Evolutionary conservation across 2,113 vertebrate species (phyloP).

Genomic region (Gobio gobio): DNA sequence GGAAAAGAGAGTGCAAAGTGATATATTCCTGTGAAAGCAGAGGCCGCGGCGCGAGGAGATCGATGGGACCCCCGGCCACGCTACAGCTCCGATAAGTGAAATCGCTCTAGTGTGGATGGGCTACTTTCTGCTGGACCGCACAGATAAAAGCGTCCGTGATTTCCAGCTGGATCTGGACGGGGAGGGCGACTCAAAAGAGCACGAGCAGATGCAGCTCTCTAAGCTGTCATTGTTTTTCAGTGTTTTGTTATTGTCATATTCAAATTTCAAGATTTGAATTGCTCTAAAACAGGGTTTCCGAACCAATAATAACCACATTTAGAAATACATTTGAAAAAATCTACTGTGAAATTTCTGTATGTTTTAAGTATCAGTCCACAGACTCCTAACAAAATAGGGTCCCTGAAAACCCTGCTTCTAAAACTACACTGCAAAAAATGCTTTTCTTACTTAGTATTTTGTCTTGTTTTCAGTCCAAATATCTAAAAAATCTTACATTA

Average conservation of each 20-base stretch:
- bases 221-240: background rate
- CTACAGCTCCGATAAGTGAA: constrained; percentile 69
- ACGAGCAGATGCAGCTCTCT: background rate
- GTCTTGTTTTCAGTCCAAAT: too few species aligned
- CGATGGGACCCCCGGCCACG: constrained; percentile 60
- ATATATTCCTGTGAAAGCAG: constrained; percentile 45
- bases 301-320: background rate
- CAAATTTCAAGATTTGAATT: background rate
- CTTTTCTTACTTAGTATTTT: too few species aligned
- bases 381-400: too few species aligned
- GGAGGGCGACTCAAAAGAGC: background rate
- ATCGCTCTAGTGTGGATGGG: constrained; percentile 61
- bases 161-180: constrained; percentile 31
- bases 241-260: background rate
- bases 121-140: constrained; percentile 62
- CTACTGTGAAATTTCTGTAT: background rate
- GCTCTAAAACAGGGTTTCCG: background rate
- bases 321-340: background rate
- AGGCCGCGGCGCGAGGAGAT: constrained; percentile 34
- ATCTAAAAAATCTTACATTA: too few species aligned
- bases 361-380: too few species aligned
- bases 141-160: constrained; percentile 68
- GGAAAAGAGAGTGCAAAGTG: constrained; percentile 40
- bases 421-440: too few species aligned
- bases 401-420: too few species aligned